Conservation (phyloP, 2,888 invertebrate genomes). For the Lochmaea capreae region DNA sequence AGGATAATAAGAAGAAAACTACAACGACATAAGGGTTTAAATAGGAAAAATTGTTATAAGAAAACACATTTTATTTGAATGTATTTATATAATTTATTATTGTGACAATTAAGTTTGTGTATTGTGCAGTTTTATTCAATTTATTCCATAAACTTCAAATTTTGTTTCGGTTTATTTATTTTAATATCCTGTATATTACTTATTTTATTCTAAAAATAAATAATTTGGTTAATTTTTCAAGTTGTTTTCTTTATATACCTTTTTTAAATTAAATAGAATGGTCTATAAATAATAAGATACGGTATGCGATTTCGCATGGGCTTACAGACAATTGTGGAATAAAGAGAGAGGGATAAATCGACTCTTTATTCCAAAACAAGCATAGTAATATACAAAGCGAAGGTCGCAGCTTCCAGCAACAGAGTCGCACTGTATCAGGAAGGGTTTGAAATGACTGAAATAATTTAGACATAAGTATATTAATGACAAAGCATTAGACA, state of each 20-base stretch:
- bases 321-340: too few species aligned
- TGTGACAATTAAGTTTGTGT: neutral
- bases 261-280: too few species aligned
- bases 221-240: neutral
- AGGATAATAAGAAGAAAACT: conserved; percentile 12
- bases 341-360: too few species aligned
- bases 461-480: too few species aligned
- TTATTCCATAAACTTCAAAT: neutral
- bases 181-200: conserved; percentile 2
- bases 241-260: neutral
- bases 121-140: neutral
- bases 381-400: too few species aligned
- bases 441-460: too few species aligned
- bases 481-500: too few species aligned
- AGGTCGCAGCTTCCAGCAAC: too few species aligned
- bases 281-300: too few species aligned
- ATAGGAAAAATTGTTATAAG: neutral
- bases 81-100: conserved; percentile 21
- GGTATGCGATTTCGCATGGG: too few species aligned
- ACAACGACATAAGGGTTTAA: neutral
- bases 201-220: conserved; percentile 4
- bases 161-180: neutral
- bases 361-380: too few species aligned
- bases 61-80: conserved; percentile 16
- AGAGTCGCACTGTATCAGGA: too few species aligned